Evolutionary conservation across 2,888 invertebrate genomes (phyloP).

Genomic region (Parascotia fuliginaria): DNA sequence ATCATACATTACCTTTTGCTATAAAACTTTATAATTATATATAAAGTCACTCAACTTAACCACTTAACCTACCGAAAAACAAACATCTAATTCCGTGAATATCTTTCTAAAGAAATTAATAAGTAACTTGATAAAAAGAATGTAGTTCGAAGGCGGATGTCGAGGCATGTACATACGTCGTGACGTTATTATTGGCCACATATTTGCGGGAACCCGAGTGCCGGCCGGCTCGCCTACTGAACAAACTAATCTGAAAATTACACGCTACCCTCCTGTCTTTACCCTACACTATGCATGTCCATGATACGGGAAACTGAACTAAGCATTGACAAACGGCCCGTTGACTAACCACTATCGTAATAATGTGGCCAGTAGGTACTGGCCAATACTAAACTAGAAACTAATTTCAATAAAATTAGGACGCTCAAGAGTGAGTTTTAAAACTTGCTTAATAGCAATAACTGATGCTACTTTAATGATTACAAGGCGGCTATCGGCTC

Average conservation of each 20-base stretch:
- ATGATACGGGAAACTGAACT: constrained; percentile 47
- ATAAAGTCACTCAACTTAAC: no score
- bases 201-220: constrained; percentile 68
- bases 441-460: no score
- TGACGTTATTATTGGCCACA: constrained; percentile 73
- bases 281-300: constrained; percentile 3
- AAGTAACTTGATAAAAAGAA: constrained; percentile 40
- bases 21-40: no score
- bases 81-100: not conserved
- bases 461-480: no score
- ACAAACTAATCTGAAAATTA: constrained; percentile 85
- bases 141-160: constrained; percentile 21
- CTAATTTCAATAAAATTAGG: no score
- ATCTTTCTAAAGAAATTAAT: constrained; percentile 22
- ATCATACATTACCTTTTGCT: no score
- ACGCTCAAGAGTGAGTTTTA: no score
- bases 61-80: not conserved
- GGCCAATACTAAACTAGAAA: no score
- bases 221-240: constrained; percentile 65
- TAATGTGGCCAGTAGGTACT: not conserved
- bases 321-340: constrained; percentile 53
- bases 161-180: constrained; percentile 21
- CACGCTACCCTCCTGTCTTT: constrained; percentile 50
- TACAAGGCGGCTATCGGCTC: no score
- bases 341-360: constrained; percentile 28